Base-by-base conservation (phyloP, 1,140 invertebrate genomes). In the Drosophila pallidifrons region DNA sequence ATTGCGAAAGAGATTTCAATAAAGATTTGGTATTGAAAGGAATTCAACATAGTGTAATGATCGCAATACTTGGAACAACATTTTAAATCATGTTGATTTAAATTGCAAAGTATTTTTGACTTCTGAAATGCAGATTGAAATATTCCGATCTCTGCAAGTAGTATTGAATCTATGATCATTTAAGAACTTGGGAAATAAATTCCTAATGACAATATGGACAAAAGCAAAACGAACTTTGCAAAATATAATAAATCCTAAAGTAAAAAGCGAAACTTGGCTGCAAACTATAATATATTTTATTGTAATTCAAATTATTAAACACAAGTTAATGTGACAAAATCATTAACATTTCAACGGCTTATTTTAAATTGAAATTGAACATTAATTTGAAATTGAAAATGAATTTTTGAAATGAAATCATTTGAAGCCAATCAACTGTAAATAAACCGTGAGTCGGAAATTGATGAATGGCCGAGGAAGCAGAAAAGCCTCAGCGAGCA, bases 341-440 rank as follows among this genome's bases (percentile, higher is more conserved):
- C 58, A 60, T 60, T 35, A 46, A 28, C 57, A 30, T 59, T 59
- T 60, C 58, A 61, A 7, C 13, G 15, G 5, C 10, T 11, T 5
- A 51, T 51, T 63, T 54, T 35, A 52, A 64, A 43, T 64, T 32
- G 28, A 54, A 35, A 38, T 59, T 49, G 3, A 51, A 64, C 46
- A 20, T 46, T 25, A 52, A 64, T 52, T 64, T 32, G 28, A 54
- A 35, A 38, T 59, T 49, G 3, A 43, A 64, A 57, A 20, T 46
- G 5, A 30, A 67, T 52, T 67, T 67, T 52, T 43, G 15, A 35
- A 28, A 73, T 73, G 66, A 46, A 59, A 58, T 45, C 20, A 54
- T 59, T 73, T 68, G 58, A 30, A 54, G 41, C 25, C 51, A 69
- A 13, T 32, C 15, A 61, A 61, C 58, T 69, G 28, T 47, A 6